Percentiles rank a stretch among this genome's conserved stretches.
phyloP scores from a whole-genome alignment of 2,797 vertebrate species.

The Telmatherina bonti region DNA sequence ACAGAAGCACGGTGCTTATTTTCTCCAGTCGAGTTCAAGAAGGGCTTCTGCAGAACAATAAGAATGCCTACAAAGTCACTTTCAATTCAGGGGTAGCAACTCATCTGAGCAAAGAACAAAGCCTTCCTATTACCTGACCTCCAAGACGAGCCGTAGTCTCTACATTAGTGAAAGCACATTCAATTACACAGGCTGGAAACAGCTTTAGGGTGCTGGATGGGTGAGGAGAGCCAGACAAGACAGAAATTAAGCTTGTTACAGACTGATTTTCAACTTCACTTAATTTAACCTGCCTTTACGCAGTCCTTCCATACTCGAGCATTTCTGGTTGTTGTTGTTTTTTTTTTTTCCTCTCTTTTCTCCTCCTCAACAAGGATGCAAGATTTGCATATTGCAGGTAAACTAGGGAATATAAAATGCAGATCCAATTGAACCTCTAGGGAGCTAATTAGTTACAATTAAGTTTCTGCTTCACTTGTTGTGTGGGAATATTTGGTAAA shows the following conservation, averaged over 20 bases:
- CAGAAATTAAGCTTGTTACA: slow-evolving; percentile 79
- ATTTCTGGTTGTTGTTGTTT: slow-evolving; percentile 20
- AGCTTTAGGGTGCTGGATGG: slow-evolving; percentile 64
- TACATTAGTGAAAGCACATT: slow-evolving; percentile 65
- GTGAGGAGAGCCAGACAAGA: slow-evolving; percentile 72
- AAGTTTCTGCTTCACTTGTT: slow-evolving; percentile 89
- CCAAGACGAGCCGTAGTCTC: slow-evolving; percentile 53
- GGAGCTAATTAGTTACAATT: slow-evolving; percentile 90
- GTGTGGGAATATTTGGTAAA: slow-evolving; percentile 86
- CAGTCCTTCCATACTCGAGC: slow-evolving; percentile 56
- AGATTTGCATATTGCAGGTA: slow-evolving; percentile 87
- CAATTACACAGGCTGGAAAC: slow-evolving; percentile 73
- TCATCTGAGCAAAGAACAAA: slow-evolving; percentile 72
- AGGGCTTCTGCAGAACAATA: slow-evolving; percentile 39
- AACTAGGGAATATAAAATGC: slow-evolving; percentile 87
- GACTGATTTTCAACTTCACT: slow-evolving; percentile 81
- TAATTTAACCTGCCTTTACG: slow-evolving; percentile 73
- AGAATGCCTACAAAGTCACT: slow-evolving; percentile 56
- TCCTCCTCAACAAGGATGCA: slow-evolving; percentile 69
- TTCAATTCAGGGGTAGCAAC: slow-evolving; percentile 55
- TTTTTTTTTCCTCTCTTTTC: background rate
- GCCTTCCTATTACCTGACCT: slow-evolving; percentile 71
- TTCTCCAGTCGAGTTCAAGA: slow-evolving; percentile 44
- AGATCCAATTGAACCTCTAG: slow-evolving; percentile 86
- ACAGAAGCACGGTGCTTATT: slow-evolving; percentile 52